Percentiles rank a stretch among this genome's conserved stretches.
These are phyloP conservation scores for Gymnothorax reevesii DNA, from an alignment of 2,797 vertebrate genomes.

Conservation along the genomic window DNA sequence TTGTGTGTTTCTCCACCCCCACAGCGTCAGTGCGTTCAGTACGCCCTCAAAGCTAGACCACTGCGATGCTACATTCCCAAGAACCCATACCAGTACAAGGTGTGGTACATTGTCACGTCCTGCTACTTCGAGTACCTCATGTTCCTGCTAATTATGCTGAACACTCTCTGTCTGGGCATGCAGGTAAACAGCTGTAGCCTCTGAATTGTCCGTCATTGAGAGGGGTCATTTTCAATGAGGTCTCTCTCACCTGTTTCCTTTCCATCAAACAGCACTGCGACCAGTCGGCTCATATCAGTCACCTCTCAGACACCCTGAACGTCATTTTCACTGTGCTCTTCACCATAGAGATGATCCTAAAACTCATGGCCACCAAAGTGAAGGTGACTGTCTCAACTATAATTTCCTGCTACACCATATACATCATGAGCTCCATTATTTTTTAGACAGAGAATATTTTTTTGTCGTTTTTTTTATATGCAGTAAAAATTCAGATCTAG, in stretches of 20 bases:
- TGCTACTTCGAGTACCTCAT: slow-evolving; percentile 96
- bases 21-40: slow-evolving; percentile 94
- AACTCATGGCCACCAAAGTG: slow-evolving; percentile 91
- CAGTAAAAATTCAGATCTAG: background rate
- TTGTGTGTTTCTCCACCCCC: background rate
- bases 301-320: slow-evolving; percentile 87
- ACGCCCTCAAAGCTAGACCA: slow-evolving; percentile 89
- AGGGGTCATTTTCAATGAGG: background rate
- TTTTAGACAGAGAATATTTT: background rate
- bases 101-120: slow-evolving; percentile 95
- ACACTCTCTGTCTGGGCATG: slow-evolving; percentile 94
- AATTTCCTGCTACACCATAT: background rate
- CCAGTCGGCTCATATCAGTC: slow-evolving; percentile 84
- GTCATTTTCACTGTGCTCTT: slow-evolving; percentile 91
- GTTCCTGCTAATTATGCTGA: slow-evolving; percentile 93
- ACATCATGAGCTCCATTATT: background rate
- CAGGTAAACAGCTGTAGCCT: slow-evolving; percentile 71
- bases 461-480: background rate
- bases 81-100: slow-evolving; percentile 88
- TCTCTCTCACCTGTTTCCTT: background rate
- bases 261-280: slow-evolving; percentile 81
- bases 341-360: slow-evolving; percentile 90
- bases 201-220: background rate
- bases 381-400: slow-evolving; percentile 63
- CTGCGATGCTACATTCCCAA: slow-evolving; percentile 92